Percentiles rank a stretch among this genome's conserved stretches.
phyloP scores from a whole-genome alignment of 1,140 invertebrate species.

The Eriocheir sinensis region DNA sequence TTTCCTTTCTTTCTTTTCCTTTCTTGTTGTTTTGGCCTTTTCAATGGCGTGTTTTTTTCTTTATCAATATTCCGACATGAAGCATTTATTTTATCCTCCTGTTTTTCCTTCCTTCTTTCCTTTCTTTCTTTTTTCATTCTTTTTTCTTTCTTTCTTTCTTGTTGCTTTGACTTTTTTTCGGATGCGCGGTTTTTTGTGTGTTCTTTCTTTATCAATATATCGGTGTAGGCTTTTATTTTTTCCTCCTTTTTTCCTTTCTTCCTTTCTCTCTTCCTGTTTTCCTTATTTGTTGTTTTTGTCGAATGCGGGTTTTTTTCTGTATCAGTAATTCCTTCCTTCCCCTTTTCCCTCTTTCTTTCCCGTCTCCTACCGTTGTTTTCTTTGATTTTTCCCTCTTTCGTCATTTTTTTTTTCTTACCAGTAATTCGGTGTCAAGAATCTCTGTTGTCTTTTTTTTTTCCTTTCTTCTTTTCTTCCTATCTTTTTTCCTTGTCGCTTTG shows the following conservation, averaged over 20 bases:
- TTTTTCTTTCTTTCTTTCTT: constrained; percentile 11
- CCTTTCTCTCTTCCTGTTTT: background rate
- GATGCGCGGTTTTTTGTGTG: background rate
- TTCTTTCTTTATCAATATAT: background rate
- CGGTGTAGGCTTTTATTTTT: no score
- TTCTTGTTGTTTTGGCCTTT: background rate
- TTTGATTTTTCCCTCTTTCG: background rate
- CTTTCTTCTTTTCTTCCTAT: background rate
- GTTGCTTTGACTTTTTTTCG: background rate
- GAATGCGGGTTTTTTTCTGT: constrained; percentile 4
- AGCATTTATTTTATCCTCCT: background rate
- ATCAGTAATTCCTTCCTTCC: background rate
- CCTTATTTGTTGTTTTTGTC: background rate
- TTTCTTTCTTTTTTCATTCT: background rate
- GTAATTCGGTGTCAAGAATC: no score
- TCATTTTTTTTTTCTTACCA: background rate
- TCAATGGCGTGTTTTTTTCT: background rate
- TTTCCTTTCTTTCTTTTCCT: background rate
- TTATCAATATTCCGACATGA: background rate
- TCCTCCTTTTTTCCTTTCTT: no score
- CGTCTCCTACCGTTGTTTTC: background rate
- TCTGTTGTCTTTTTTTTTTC: background rate
- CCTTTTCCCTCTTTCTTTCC: background rate
- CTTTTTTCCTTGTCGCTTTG: background rate
- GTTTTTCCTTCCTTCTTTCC: background rate